Conservation (phyloP, 2,797 vertebrate genomes). For the Hemitrygon akajei region DNA sequence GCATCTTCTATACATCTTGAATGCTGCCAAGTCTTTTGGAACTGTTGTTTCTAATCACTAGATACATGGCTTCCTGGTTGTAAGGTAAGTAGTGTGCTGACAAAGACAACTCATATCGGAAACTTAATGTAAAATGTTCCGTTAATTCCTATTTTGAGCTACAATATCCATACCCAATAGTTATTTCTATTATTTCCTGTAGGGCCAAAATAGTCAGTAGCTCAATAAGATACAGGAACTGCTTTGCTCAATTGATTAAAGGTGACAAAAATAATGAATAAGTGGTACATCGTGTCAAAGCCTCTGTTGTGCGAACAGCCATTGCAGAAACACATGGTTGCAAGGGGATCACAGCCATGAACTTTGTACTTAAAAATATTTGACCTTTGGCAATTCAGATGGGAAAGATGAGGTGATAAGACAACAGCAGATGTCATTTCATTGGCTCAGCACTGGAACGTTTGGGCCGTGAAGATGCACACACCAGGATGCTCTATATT, state of each 20-base stretch:
- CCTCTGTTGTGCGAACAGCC: background rate
- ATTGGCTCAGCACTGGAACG: too few species aligned
- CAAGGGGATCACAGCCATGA: too few species aligned
- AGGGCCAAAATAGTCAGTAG: background rate
- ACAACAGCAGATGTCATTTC: too few species aligned
- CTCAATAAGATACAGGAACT: background rate
- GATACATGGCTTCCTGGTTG: background rate
- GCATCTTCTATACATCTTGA: too few species aligned
- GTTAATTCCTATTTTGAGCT: background rate
- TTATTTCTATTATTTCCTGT: background rate
- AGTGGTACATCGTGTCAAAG: background rate
- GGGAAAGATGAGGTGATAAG: too few species aligned
- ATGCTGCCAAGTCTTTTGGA: too few species aligned
- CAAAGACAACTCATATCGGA: background rate
- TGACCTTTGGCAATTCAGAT: too few species aligned
- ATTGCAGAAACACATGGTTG: background rate
- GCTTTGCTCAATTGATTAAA: background rate
- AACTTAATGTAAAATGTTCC: background rate
- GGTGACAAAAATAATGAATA: background rate
- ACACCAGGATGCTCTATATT: too few species aligned
- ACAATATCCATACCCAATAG: background rate
- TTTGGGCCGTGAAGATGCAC: too few species aligned
- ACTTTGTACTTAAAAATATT: too few species aligned
- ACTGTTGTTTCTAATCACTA: background rate
- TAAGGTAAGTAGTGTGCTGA: background rate